phyloP scores from a whole-genome alignment of 2,113 vertebrate genomes.

The Cryptomyrus ogoouensis region DNA sequence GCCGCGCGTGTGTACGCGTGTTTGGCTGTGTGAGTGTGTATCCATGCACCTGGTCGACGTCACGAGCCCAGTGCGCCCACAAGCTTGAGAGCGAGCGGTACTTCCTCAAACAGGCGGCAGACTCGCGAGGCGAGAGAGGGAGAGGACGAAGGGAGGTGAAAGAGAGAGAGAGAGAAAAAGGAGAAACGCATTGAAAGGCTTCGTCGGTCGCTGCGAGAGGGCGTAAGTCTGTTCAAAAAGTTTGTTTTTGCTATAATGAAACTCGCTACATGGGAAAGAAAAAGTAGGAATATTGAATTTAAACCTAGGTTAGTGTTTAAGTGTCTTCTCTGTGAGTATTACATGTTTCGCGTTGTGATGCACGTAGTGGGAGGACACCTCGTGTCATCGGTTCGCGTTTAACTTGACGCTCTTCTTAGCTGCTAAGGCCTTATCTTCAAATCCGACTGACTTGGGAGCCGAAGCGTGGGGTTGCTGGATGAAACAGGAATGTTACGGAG shows the following conservation, averaged over 20 bases:
- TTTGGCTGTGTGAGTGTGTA: not conserved
- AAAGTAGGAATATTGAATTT: not conserved
- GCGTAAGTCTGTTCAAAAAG: constrained; percentile 12
- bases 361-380: not conserved
- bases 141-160: not conserved
- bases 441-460: not conserved
- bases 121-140: constrained; percentile 11
- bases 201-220: not conserved
- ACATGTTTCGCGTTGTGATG: not conserved
- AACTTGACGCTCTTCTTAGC: not conserved
- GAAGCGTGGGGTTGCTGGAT: not conserved
- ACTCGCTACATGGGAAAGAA: not conserved
- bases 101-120: constrained; percentile 43
- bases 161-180: constrained; percentile 9
- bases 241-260: not conserved
- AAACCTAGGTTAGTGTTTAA: not conserved
- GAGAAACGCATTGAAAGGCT: not conserved
- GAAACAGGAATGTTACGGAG: not conserved
- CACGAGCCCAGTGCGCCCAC: constrained; percentile 32
- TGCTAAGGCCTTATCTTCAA: not conserved
- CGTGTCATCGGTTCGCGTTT: not conserved
- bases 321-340: not conserved
- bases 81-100: constrained; percentile 42
- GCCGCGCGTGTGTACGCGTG: not conserved
- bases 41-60: constrained; percentile 46